These are phyloP conservation scores for Iphiclides podalirius DNA, from an alignment of 2,888 invertebrate genomes.

Conservation along the genomic window DNA sequence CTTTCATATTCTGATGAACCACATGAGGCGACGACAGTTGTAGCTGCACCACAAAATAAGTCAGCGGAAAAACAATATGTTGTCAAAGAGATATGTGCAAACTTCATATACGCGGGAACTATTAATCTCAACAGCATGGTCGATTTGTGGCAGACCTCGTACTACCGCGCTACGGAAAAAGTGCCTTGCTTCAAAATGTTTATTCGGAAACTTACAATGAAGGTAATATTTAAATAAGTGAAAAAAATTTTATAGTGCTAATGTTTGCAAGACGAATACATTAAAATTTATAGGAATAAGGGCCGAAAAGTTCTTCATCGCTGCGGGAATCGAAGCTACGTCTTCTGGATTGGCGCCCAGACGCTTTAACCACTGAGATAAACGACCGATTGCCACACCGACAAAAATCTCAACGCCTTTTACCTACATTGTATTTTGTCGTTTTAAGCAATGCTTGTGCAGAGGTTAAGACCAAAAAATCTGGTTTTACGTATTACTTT, in stretches of 20 bases:
- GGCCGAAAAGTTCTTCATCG: no score
- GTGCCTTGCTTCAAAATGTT: conserved; percentile 46
- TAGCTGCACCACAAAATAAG: background rate
- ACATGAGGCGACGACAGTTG: background rate
- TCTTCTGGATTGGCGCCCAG: no score
- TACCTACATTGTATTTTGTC: no score
- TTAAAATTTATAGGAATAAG: no score
- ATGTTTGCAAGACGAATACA: no score
- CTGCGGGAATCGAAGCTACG: no score
- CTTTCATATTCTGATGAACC: background rate
- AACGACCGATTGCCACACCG: no score
- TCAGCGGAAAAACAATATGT: conserved; percentile 5
- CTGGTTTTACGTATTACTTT: no score
- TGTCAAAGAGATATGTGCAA: conserved; percentile 19
- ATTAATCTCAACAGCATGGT: conserved; percentile 31
- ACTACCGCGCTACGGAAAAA: conserved; percentile 36
- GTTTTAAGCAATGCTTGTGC: no score
- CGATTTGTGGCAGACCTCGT: conserved; percentile 45
- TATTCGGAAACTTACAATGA: conserved; percentile 31
- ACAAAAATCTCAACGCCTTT: no score
- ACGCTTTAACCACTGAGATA: no score
- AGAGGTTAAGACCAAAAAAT: no score
- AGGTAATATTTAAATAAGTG: conserved; percentile 35
- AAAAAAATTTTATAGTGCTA: conserved; percentile 5
- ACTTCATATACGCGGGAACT: conserved; percentile 15